Evolutionary conservation across 2,113 vertebrate genomes (phyloP).

Genomic region (Xenopus laevis): DNA sequence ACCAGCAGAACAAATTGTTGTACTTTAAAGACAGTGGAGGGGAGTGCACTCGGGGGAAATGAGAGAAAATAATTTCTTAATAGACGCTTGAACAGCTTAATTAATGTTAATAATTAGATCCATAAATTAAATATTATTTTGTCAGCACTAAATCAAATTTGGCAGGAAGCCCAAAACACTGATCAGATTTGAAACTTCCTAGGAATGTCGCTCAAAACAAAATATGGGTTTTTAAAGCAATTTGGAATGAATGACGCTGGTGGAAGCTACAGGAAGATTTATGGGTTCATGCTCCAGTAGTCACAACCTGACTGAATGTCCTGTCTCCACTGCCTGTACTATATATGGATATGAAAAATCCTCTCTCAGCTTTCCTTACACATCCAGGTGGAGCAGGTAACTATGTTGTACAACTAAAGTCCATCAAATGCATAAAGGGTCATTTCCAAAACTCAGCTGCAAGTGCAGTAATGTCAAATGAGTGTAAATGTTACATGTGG

Average conservation of each 20-base stretch:
- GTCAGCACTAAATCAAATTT: conserved; percentile 40
- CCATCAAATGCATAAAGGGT: too few species aligned
- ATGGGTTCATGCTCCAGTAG: too few species aligned
- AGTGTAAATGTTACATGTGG: too few species aligned
- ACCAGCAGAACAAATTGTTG: conserved; percentile 27
- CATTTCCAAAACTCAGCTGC: too few species aligned
- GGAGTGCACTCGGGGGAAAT: conserved; percentile 30
- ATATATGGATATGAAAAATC: too few species aligned
- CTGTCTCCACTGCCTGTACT: too few species aligned
- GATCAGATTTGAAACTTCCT: conserved; percentile 20
- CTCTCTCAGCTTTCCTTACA: too few species aligned
- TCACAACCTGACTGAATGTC: too few species aligned
- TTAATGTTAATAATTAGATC: conserved; percentile 45
- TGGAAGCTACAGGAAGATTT: too few species aligned
- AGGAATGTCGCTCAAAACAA: conserved; percentile 15
- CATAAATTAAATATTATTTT: conserved; percentile 45
- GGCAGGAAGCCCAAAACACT: conserved; percentile 27
- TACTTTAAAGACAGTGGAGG: conserved; percentile 36
- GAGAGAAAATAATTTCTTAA: conserved; percentile 37
- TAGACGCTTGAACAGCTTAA: conserved; percentile 38
- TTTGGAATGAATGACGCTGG: background rate
- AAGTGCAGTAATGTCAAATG: too few species aligned
- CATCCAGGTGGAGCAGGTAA: too few species aligned
- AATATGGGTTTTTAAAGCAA: background rate
- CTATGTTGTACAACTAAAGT: too few species aligned